Conservation (phyloP, 2,113 vertebrate genomes). For the Vulpes lagopus region DNA sequence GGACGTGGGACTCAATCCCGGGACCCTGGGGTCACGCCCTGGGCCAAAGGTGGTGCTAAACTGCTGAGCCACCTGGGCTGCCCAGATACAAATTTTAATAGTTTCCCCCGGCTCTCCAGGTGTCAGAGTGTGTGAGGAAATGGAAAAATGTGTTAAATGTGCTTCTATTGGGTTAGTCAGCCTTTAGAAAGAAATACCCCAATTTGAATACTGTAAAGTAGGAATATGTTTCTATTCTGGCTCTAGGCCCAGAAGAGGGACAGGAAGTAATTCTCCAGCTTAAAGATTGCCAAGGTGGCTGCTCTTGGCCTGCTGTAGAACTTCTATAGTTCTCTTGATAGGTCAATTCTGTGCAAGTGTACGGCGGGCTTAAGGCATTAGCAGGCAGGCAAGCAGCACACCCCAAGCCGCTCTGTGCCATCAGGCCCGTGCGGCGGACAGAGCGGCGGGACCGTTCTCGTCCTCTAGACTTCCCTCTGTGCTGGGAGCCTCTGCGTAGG, state of each 20-base stretch:
- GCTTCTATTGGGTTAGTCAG: slow-evolving; percentile 47
- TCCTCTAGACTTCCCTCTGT: not conserved
- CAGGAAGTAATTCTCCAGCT: slow-evolving; percentile 15
- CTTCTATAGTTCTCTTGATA: not conserved
- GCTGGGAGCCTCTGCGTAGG: not conserved
- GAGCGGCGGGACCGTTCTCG: no score
- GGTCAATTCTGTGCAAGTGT: no score
- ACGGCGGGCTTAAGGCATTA: no score
- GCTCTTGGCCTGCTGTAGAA: not conserved
- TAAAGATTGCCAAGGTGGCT: not conserved
- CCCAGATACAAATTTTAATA: slow-evolving; percentile 13
- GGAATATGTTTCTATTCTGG: not conserved
- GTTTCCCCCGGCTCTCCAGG: slow-evolving; percentile 38
- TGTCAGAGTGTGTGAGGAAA: slow-evolving; percentile 41
- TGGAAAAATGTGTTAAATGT: not conserved
- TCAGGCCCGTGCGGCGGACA: not conserved
- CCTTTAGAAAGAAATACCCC: slow-evolving; percentile 33
- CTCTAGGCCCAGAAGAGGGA: not conserved
- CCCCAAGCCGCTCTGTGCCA: not conserved
- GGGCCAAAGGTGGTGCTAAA: no score
- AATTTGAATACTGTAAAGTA: not conserved
- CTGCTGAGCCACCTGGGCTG: no score
- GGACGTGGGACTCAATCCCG: no score
- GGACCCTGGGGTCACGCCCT: no score
- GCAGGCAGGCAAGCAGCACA: not conserved